Percentiles rank a stretch among this genome's conserved stretches.
Evolutionary conservation across 2,888 invertebrate genomes (phyloP).

Genomic region (Lepidocyrtinus sp.): DNA sequence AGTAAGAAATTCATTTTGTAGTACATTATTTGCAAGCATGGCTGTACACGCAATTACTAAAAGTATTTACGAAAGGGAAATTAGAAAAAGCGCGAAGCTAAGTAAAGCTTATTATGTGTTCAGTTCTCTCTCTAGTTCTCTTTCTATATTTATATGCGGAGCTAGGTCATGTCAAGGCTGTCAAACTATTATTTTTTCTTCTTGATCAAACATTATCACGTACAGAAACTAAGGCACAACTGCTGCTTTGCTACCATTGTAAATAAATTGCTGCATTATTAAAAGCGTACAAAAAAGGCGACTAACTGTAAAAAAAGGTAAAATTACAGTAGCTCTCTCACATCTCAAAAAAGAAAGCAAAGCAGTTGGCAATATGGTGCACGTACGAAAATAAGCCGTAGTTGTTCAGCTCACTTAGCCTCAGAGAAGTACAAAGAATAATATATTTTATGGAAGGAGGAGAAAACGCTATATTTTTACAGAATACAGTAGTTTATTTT

Average conservation of each 20-base stretch:
- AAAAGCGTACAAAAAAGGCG: background rate
- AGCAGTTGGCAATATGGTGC: conserved; percentile 30
- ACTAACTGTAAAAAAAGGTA: conserved; percentile 23
- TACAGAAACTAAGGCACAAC: conserved; percentile 52
- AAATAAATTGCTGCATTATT: conserved; percentile 18
- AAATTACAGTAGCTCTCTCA: conserved; percentile 35
- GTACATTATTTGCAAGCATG: background rate
- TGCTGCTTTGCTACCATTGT: conserved; percentile 33
- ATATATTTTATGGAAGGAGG: background rate
- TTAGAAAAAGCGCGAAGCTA: background rate
- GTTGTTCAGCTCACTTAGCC: background rate
- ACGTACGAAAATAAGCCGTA: conserved; percentile 31
- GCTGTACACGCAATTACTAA: background rate
- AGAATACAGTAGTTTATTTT: conserved; percentile 21
- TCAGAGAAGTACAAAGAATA: too few species aligned
- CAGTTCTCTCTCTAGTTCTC: background rate
- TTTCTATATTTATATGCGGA: too few species aligned
- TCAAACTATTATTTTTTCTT: conserved; percentile 26
- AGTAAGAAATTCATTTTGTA: background rate
- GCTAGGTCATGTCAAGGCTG: conserved; percentile 58
- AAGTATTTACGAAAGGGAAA: background rate
- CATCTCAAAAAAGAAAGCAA: conserved; percentile 35
- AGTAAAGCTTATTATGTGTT: conserved; percentile 8
- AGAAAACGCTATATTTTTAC: background rate
- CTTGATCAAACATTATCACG: conserved; percentile 47